phyloP scores from a whole-genome alignment of 2,797 vertebrate species.

The Microcaecilia unicolor region DNA sequence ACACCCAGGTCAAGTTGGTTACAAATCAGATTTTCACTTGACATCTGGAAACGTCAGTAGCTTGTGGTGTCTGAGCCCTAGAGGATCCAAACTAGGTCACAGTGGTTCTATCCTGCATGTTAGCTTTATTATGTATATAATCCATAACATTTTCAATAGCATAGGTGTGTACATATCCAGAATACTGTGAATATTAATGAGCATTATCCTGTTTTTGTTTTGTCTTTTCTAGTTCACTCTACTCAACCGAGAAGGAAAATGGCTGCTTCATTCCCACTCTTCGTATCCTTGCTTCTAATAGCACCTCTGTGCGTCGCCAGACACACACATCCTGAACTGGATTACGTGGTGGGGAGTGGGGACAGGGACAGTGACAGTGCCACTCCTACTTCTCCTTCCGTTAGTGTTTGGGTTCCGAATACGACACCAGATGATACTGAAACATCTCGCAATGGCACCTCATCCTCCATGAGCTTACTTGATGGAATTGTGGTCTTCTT shows the following conservation, averaged over 20 bases:
- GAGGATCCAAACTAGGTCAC: too few relatives aligned
- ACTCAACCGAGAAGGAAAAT: neutral
- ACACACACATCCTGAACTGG: slow-evolving; percentile 13
- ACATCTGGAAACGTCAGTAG: too few relatives aligned
- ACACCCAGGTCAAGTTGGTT: too few relatives aligned
- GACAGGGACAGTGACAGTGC: slow-evolving; percentile 72
- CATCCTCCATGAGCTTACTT: slow-evolving; percentile 52
- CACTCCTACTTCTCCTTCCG: slow-evolving; percentile 49
- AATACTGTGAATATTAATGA: too few relatives aligned
- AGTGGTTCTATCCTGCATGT: too few relatives aligned
- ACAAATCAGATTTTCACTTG: too few relatives aligned
- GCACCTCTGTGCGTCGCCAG: neutral
- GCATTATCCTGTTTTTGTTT: too few relatives aligned
- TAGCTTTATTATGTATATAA: too few relatives aligned
- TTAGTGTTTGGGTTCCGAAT: slow-evolving; percentile 28
- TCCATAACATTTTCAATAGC: too few relatives aligned
- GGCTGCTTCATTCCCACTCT: neutral
- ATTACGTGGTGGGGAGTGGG: slow-evolving; percentile 64
- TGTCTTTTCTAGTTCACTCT: neutral
- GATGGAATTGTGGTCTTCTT: slow-evolving; percentile 81
- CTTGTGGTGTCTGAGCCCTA: too few relatives aligned
- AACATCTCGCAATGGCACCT: slow-evolving; percentile 69
- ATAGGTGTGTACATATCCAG: too few relatives aligned
- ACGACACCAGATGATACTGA: slow-evolving; percentile 15
- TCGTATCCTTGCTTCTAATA: slow-evolving; percentile 4